Evolutionary conservation across 2,797 vertebrate species (phyloP).

Genomic region (Corythornis leucogaster): DNA sequence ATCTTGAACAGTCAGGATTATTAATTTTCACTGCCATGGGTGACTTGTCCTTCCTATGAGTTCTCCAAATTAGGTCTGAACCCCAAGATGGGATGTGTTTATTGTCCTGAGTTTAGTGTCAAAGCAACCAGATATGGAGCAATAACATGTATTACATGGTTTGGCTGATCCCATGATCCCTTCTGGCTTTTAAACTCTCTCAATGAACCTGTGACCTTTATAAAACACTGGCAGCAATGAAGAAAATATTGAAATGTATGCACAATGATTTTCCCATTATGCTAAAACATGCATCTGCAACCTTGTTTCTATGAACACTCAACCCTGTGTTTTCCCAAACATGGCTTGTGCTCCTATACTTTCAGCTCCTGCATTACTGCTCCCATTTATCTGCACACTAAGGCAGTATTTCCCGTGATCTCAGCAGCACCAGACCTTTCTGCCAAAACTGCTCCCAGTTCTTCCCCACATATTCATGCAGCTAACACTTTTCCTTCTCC

Average conservation of each 20-base stretch:
- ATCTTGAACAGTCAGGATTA: background rate
- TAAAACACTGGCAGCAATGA: background rate
- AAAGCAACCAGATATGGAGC: background rate
- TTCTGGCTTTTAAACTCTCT: conserved; percentile 1
- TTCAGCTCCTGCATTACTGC: background rate
- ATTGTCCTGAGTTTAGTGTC: background rate
- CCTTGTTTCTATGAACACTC: conserved; percentile 7
- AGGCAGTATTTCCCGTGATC: background rate
- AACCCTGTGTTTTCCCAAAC: conserved; percentile 21
- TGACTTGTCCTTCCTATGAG: background rate
- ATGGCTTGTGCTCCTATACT: background rate
- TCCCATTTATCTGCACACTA: background rate
- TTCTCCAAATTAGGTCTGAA: background rate
- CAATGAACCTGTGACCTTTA: background rate
- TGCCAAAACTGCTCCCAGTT: background rate
- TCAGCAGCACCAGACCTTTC: background rate
- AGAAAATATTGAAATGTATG: conserved; percentile 2
- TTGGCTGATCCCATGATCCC: background rate
- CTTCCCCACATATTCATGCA: fast-evolving
- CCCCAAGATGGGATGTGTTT: background rate
- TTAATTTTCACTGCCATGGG: background rate
- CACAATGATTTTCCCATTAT: conserved; percentile 1
- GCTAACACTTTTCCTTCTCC: background rate
- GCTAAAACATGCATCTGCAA: background rate
- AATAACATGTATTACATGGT: background rate